Evolutionary conservation across 2,888 invertebrate genomes (phyloP).

Genomic region (Callimorpha dominula): DNA sequence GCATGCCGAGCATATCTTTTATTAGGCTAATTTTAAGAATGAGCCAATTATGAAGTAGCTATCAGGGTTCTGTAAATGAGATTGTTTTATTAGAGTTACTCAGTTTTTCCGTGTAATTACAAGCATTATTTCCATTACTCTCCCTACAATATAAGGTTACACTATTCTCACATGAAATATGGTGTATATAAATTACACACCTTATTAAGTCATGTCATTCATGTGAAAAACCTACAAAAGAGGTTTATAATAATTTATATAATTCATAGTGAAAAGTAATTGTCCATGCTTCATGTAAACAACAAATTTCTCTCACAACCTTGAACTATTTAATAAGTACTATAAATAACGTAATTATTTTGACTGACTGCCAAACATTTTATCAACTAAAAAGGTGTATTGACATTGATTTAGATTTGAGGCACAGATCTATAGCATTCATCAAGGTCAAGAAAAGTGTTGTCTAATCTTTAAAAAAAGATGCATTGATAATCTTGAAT

Average conservation of each 20-base stretch:
- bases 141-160: background rate
- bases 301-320: conserved; percentile 46
- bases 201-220: background rate
- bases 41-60: conserved; percentile 39
- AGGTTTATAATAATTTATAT: background rate
- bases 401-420: conserved; percentile 1
- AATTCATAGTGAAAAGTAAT: background rate
- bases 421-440: background rate
- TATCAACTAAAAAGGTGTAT: conserved; percentile 27
- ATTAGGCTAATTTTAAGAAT: background rate
- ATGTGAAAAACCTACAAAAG: background rate
- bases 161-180: background rate
- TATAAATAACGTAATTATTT: conserved; percentile 45
- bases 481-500: conserved; percentile 21
- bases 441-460: background rate
- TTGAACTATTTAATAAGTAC: conserved; percentile 57
- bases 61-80: background rate
- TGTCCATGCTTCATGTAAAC: conserved; percentile 33
- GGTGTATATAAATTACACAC: background rate
- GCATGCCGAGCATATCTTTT: background rate
- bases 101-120: background rate
- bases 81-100: background rate
- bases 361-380: conserved; percentile 59
- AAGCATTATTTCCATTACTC: background rate
- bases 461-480: conserved; percentile 1